Evolutionary conservation across 2,797 vertebrate species (phyloP).

Genomic region (Pipistrellus pygmaeus): DNA sequence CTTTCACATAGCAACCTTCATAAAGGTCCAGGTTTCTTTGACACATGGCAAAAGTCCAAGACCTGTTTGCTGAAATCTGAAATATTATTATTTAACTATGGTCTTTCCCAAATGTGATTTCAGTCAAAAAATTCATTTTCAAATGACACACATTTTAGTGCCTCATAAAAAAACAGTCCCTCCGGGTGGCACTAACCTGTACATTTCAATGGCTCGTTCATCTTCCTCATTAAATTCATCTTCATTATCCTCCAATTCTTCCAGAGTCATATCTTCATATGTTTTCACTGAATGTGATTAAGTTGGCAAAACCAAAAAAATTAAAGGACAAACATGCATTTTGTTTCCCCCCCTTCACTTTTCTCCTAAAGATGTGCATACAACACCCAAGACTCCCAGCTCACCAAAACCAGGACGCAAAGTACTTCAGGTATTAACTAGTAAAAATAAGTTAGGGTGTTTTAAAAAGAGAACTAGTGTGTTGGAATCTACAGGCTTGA

Average conservation of each 20-base stretch:
- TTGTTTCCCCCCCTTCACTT: background rate
- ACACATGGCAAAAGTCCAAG: background rate
- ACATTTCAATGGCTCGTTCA: slow-evolving; percentile 96
- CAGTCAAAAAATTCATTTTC: background rate
- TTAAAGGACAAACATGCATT: background rate
- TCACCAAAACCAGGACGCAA: background rate
- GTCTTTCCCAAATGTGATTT: background rate
- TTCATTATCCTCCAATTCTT: slow-evolving; percentile 97
- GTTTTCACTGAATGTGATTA: slow-evolving; percentile 92
- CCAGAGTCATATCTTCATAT: slow-evolving; percentile 96
- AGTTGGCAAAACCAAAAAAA: background rate
- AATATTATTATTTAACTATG: background rate
- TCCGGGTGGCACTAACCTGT: slow-evolving; percentile 90
- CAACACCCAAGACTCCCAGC: background rate
- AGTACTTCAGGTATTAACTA: background rate
- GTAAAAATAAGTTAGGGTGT: background rate
- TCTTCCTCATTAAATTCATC: slow-evolving; percentile 98
- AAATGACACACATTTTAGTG: background rate
- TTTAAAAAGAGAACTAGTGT: background rate
- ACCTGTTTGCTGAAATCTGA: background rate
- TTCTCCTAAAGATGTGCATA: background rate
- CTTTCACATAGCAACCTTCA: background rate
- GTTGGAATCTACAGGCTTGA: background rate
- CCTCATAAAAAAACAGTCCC: background rate
- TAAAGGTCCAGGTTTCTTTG: background rate